Evolutionary conservation across 2,797 vertebrate species (phyloP).

Genomic region (Esox lucius): DNA sequence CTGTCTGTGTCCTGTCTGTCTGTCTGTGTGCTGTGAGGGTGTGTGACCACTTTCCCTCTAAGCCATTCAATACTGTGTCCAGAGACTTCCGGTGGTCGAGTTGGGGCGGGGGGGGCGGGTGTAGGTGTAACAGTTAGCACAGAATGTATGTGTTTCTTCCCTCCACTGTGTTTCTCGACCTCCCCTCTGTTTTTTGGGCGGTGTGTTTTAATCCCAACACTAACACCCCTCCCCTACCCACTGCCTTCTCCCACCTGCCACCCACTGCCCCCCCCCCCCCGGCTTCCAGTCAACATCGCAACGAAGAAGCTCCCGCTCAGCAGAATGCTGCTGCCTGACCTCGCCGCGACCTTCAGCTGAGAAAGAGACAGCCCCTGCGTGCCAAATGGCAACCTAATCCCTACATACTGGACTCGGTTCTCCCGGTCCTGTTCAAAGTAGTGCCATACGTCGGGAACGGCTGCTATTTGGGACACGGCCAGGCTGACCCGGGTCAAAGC

Average conservation of each 20-base stretch:
- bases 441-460: background rate
- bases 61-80: no score
- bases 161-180: conserved; percentile 5
- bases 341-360: conserved; percentile 60
- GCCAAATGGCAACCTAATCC: background rate
- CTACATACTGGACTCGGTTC: no score
- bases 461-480: background rate
- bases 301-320: conserved; percentile 59
- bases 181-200: no score
- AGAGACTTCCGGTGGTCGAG: background rate
- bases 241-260: conserved; percentile 24
- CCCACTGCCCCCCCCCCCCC: background rate
- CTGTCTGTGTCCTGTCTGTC: no score
- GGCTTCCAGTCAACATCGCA: conserved; percentile 31
- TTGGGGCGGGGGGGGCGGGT: background rate
- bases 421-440: background rate
- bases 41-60: background rate
- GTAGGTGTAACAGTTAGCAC: background rate
- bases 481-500: conserved; percentile 31
- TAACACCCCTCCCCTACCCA: background rate
- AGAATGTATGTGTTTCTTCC: background rate
- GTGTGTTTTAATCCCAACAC: background rate
- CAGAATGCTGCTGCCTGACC: conserved; percentile 42
- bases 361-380: conserved; percentile 8
- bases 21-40: conserved; percentile 16